phyloP scores from a whole-genome alignment of 2,113 vertebrate genomes.

The Illadopsis cleaveri region DNA sequence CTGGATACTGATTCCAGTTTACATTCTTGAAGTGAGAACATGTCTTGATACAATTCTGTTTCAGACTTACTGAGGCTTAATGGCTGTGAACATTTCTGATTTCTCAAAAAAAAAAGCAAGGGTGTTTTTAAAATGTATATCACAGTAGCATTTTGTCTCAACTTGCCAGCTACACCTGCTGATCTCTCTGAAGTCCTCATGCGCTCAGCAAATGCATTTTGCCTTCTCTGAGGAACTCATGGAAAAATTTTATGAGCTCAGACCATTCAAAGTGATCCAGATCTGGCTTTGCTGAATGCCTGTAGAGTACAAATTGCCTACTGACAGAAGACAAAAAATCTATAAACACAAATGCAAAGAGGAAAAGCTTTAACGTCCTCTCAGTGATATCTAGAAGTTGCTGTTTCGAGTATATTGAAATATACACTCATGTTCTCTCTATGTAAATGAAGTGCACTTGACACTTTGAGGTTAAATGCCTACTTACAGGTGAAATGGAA shows the following conservation, averaged over 20 bases:
- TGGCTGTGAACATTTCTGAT: not conserved
- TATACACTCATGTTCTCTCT: not conserved
- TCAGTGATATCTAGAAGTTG: not conserved
- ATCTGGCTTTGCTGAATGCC: not conserved
- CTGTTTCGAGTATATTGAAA: not conserved
- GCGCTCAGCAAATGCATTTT: not conserved
- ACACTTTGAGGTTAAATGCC: not conserved
- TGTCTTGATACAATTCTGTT: not conserved
- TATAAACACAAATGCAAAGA: not conserved
- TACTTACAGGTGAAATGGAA: not conserved
- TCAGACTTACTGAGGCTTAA: not conserved
- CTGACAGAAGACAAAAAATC: not conserved
- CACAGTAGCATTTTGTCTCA: not conserved
- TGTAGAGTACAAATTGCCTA: not conserved
- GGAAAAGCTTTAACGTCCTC: not conserved
- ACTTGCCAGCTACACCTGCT: not conserved
- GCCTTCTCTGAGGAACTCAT: not conserved
- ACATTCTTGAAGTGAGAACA: not conserved
- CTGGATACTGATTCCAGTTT: not conserved
- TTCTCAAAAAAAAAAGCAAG: not conserved
- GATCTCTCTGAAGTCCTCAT: not conserved
- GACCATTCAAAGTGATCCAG: not conserved
- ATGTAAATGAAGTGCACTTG: not conserved
- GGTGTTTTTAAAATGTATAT: rapidly evolving
- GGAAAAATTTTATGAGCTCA: not conserved